phyloP scores from a whole-genome alignment of 2,113 vertebrate species.

The Platysteira castanea region DNA sequence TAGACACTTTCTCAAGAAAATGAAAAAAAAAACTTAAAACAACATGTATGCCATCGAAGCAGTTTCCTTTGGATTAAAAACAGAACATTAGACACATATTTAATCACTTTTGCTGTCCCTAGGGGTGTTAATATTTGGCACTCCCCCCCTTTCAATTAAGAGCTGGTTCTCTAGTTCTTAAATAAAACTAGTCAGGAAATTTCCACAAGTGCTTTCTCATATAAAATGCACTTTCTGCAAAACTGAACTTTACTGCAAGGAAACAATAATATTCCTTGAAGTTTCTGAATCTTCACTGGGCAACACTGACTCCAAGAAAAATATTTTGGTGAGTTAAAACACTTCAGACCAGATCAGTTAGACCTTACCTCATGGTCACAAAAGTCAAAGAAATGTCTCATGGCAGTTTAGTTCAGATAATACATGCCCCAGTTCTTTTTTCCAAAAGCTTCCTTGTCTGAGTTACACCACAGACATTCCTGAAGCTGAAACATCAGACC shows the following conservation, averaged over 20 bases:
- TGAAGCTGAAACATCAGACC: not conserved
- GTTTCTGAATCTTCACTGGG: not conserved
- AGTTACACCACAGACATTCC: not conserved
- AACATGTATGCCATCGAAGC: not conserved
- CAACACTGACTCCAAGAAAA: not conserved
- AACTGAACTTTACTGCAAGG: not conserved
- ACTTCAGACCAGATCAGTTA: not conserved
- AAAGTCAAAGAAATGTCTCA: not conserved
- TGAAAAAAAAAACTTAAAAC: slow-evolving; percentile 46
- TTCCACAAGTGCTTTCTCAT: slow-evolving; percentile 4
- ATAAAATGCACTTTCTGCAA: slow-evolving; percentile 21
- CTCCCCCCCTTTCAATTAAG: slow-evolving; percentile 25
- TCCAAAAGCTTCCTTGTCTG: not conserved
- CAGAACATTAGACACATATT: slow-evolving; percentile 53
- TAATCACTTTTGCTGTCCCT: slow-evolving; percentile 56
- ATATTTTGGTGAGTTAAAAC: not conserved
- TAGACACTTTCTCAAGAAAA: slow-evolving; percentile 27
- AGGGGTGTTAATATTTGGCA: slow-evolving; percentile 56
- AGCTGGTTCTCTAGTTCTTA: slow-evolving; percentile 21
- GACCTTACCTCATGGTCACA: not conserved
- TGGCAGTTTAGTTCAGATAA: not conserved
- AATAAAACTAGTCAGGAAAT: slow-evolving; percentile 37
- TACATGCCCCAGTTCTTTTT: not conserved
- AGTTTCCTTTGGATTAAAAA: slow-evolving; percentile 53
- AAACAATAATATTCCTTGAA: not conserved